Conservation (phyloP, 2,797 vertebrate species). For the Acanthurus lineatus region DNA sequence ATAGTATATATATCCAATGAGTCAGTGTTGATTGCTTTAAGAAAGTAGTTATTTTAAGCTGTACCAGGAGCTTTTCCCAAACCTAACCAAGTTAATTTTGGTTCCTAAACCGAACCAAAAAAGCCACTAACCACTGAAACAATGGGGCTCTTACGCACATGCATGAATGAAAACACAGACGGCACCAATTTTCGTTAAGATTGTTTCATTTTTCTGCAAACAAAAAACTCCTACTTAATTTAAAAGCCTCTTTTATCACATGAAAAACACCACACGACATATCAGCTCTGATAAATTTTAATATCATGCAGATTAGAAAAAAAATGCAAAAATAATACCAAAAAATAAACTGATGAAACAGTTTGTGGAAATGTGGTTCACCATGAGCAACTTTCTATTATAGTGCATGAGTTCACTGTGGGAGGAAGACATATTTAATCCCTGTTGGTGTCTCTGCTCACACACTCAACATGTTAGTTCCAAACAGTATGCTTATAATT, state of each 20-base stretch:
- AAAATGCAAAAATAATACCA: neutral
- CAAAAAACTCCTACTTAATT: slow-evolving; percentile 2
- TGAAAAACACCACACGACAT: neutral
- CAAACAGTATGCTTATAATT: neutral
- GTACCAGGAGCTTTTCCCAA: too few species aligned
- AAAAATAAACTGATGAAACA: too few species aligned
- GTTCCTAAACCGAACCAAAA: too few species aligned
- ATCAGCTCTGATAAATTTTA: neutral
- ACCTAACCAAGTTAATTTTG: too few species aligned
- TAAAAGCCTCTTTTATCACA: neutral
- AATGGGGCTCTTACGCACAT: too few species aligned
- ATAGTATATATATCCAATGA: too few species aligned
- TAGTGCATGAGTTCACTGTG: neutral
- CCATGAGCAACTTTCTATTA: neutral
- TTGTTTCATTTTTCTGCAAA: neutral
- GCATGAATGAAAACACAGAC: neutral
- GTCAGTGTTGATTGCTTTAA: too few species aligned
- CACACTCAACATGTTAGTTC: neutral
- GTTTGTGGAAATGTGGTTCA: too few species aligned
- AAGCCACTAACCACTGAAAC: too few species aligned
- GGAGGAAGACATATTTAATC: neutral
- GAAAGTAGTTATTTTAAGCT: too few species aligned
- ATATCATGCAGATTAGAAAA: neutral
- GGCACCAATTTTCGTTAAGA: neutral
- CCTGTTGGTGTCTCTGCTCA: neutral